Evolutionary conservation across 2,888 invertebrate species (phyloP), one percentile per base, ranked within the genome.

Genomic region (Acronicta leporina): DNA sequence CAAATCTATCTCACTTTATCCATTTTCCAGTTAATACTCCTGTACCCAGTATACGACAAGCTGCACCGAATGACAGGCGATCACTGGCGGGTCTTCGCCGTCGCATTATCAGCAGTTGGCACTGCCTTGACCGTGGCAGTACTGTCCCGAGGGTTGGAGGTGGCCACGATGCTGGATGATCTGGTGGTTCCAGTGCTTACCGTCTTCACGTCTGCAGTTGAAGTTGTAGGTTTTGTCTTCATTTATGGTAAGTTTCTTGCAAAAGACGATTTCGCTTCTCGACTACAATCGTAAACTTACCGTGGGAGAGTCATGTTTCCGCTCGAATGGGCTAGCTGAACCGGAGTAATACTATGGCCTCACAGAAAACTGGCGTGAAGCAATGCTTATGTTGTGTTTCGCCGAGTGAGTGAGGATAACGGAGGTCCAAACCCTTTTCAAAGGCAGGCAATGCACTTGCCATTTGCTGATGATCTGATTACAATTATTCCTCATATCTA

Each of bases 31-130:
- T 78, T 94, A 46, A 80, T 87, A 25, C 87, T 94, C 1, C 81
- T 95, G 8, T 94, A 89, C 59, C 94, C 95, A 14, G 78, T 94
- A 0, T 94, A 90, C 68, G 92, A 92, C 64, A 92, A 92, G 50
- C 82, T 95, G 4, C 91, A 92, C 35, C 85, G 92, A 0, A 66
- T 90, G 9, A 86, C 90, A 0, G 90, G 89, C 2, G 92, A 93
- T 35, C 87, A 94, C 52, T 95, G 94, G 92, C 84, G 92, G 5
- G 73, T 94, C 0, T 89, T 91, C n/a, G 93, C 93, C 0, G 87
- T 89, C 1, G 88, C 90, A 0, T 75, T 82, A 0, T 94, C 94
- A 48, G 91, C 92, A 0, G 77, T 91, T 0, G 94, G 95, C 0
- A 92, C 94, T 1, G 88, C 88, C 0, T 68, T 94, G 0, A 90